These are phyloP conservation scores for Ageneiosus marmoratus DNA, from an alignment of 2,113 vertebrate species.

Conservation along the genomic window DNA sequence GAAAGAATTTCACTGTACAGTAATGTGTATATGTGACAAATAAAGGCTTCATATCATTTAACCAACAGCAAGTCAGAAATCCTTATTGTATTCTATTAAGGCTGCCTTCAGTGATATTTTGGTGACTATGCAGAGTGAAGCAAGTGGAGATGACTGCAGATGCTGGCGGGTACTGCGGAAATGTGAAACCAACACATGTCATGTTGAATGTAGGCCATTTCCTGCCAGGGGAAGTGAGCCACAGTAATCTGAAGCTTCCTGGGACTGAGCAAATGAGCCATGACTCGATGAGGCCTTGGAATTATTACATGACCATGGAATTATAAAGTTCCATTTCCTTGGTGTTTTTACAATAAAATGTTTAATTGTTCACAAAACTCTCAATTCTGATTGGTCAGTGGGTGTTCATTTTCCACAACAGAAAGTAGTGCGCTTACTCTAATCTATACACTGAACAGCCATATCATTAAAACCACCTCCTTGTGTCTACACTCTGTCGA, in stretches of 20 bases:
- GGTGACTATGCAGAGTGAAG: not conserved
- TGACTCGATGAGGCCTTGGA: constrained; percentile 15
- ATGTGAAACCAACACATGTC: constrained; percentile 57
- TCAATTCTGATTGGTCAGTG: not conserved
- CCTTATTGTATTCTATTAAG: not conserved
- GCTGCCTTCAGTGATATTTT: constrained; percentile 31
- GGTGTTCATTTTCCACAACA: not conserved
- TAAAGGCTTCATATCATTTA: no score
- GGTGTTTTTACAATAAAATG: not conserved
- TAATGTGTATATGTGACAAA: no score
- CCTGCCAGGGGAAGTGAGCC: constrained; percentile 49
- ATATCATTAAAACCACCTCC: no score
- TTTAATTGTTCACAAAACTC: not conserved
- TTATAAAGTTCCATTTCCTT: constrained; percentile 4
- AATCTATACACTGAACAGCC: no score
- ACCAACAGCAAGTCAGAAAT: not conserved
- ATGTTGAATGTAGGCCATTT: constrained; percentile 53
- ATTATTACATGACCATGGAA: not conserved
- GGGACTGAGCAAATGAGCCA: constrained; percentile 44
- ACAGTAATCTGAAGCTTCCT: constrained; percentile 43
- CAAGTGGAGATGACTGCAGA: constrained; percentile 28
- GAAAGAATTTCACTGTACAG: no score
- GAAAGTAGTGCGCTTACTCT: no score
- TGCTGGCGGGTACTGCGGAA: constrained; percentile 48
- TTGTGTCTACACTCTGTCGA: no score